Evolutionary conservation across 2,113 vertebrate genomes (phyloP), one percentile per base, ranked within the genome.

Genomic region (Tetraodon nigroviridis): DNA sequence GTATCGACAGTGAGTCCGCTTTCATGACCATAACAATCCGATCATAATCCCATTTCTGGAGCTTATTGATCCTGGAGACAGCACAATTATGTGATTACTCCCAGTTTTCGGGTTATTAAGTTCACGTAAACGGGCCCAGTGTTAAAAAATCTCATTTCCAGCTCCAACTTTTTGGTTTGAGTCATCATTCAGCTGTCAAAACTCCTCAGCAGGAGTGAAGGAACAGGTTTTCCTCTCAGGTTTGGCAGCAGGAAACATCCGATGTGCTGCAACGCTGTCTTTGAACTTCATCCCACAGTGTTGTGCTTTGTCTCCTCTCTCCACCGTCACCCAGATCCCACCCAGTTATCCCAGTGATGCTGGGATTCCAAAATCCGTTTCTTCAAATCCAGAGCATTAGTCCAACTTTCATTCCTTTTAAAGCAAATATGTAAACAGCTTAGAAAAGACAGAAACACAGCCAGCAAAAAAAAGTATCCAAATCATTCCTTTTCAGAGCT

Each of bases 341-440:
- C 67, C 71, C 17, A 16, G 15, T 46, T 6, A 16, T 16, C 44
- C 14, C 6, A n/a, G 44, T 46, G 44, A 15, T n/a, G 7, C 44
- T 16, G 4, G 42, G 24, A 27, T 27, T 27, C 24, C 24, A 27
- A 27, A 27, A 27, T 27, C 24, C 24, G 69, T 69, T 58, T 71
- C 69, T 59, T 64, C 21, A 0, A 55, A 71, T 81, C 74, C 66
- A 48, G 50, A 56, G 72, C 20, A 49, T 66, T 55, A 48, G 66
- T 82, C 78, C 71, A 64, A 55, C 19, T 52, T 73, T 74, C 82
- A 51, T 63, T 63, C 76, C 65, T 63, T 74, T 66, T 55, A 68
- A 73, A 63, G 80, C 75, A 72, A 77, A 75, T 49, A 66, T 67
- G 74, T 75, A 81, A 84, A 86, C 79, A 74, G 64, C 64, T 69